Evolutionary conservation across 2,888 invertebrate genomes (phyloP), one percentile per base, ranked within the genome.

Genomic region (Himalopsyche japonica): DNA sequence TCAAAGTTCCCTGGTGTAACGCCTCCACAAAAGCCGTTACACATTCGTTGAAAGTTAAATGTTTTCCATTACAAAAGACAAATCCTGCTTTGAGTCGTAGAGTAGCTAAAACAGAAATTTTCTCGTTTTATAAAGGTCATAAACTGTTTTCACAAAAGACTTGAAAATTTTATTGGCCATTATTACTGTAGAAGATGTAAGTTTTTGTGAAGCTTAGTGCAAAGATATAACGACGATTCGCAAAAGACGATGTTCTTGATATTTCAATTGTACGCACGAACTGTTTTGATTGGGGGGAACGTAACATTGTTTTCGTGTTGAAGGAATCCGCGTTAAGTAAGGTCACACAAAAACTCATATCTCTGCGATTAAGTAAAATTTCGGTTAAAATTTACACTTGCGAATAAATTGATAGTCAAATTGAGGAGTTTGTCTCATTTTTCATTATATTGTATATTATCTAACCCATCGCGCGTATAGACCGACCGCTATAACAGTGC

Each of bases 111-210:
- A 57, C 24, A 20, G 57, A 57, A 57, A 57, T 57, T 57, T 57
- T 57, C 57, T 57, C 57, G 20, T 57, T 57, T 57, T 57, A 24
- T 57, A 79, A 80, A 57, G 79, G 48, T 80, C 83, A 76, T 83
- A 80, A 83, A 76, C 32, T 57, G 78, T 83, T 76, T 24, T 34
- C 76, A 64, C 32, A 80, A 83, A 76, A 49, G 49, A 76, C 43
- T 30, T 83, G 76, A 34, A 80, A 83, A 20, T 57, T 83, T 83
- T 80, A 83, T 76, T 76, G 76, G 80, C 47, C 76, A 80, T 83
- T 83, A 83, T 80, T 83, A 27, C 76, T 80, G 43, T 57, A 30
- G 27, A 34, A 76, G 32, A 76, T 32, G 37, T 37, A 30, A 76
- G 76, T 76, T 76, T 32, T 76, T 76, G 32, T 20, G 7, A 57